phyloP scores from a whole-genome alignment of 2,888 invertebrate species.

The Noctua pronuba region DNA sequence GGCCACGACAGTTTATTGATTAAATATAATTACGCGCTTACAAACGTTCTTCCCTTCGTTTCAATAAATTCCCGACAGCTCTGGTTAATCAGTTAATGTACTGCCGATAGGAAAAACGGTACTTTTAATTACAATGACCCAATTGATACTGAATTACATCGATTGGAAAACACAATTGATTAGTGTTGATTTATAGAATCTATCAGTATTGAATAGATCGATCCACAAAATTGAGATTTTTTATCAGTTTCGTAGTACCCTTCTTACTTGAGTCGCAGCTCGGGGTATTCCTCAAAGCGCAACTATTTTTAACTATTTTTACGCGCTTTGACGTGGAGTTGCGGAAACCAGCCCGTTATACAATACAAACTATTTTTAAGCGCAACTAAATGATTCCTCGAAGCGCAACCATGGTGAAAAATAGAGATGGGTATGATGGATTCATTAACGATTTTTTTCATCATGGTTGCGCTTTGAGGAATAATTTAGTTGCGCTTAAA shows the following conservation, averaged over 20 bases:
- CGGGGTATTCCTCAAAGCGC: too few species aligned
- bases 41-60: constrained; percentile 26
- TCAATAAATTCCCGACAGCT: constrained; percentile 10
- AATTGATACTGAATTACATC: background rate
- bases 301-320: too few species aligned
- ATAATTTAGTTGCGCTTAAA: too few species aligned
- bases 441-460: too few species aligned
- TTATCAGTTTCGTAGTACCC: background rate
- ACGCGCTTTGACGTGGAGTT: too few species aligned
- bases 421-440: too few species aligned
- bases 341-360: too few species aligned
- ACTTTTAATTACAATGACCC: constrained; percentile 2
- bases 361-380: too few species aligned
- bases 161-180: background rate
- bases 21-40: constrained; percentile 73
- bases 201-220: background rate
- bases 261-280: too few species aligned
- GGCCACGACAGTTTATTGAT: constrained; percentile 77
- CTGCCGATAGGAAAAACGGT: background rate
- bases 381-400: too few species aligned
- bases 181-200: background rate
- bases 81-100: background rate
- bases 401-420: too few species aligned
- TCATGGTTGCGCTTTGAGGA: too few species aligned
- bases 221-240: background rate